Percentiles rank a stretch among this genome's conserved stretches.
Conservation (phyloP, 2,113 vertebrate genomes). For the Trematocara nigrifrons region DNA sequence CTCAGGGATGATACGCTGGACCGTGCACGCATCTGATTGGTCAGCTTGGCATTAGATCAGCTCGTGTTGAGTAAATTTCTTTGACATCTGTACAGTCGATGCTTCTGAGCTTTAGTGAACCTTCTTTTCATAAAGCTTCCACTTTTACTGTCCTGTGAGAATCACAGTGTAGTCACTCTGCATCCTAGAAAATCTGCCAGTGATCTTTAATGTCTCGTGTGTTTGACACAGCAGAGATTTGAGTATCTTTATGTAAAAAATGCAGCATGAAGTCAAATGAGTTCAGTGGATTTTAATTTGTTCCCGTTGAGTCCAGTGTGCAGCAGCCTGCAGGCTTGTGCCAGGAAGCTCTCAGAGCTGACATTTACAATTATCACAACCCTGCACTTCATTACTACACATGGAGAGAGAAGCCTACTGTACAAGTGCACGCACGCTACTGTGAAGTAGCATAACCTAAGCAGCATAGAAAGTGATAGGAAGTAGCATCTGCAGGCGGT, state of each 20-base stretch:
- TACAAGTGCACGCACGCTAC: not conserved
- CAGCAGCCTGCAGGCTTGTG: not conserved
- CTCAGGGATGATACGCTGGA: not conserved
- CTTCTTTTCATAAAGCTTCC: accelerated
- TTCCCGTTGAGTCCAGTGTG: not conserved
- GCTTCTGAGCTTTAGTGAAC: not conserved
- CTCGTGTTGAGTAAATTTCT: not conserved
- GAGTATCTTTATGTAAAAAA: not conserved
- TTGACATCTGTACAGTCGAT: not conserved
- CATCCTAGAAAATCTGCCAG: not conserved
- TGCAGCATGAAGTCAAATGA: not conserved
- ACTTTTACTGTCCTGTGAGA: not conserved
- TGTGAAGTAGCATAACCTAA: too few relatives aligned
- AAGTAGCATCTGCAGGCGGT: too few relatives aligned
- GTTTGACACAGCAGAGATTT: not conserved
- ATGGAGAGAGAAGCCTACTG: not conserved
- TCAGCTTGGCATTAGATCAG: not conserved
- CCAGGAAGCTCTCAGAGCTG: not conserved
- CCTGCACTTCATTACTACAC: not conserved
- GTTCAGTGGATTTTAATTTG: not conserved
- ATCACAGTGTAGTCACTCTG: not conserved
- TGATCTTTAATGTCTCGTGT: not conserved
- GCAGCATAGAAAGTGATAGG: too few relatives aligned
- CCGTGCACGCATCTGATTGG: not conserved
- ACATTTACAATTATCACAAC: not conserved